Conservation (phyloP, 2,797 vertebrate genomes). For the Malurus splendens region DNA sequence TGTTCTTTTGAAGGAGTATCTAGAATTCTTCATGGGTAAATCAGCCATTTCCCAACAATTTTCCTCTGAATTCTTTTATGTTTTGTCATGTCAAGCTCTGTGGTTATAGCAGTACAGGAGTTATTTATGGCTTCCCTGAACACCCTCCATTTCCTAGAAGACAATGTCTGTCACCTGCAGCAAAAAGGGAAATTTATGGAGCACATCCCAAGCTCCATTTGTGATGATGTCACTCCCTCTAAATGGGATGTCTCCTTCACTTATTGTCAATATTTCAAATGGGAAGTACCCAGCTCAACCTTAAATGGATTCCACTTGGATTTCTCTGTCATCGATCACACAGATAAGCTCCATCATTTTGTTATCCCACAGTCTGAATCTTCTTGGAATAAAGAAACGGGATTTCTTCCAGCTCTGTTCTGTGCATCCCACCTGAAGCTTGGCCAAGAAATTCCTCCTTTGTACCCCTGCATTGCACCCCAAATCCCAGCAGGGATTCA, state of each 20-base stretch:
- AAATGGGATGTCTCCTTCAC: constrained; percentile 37
- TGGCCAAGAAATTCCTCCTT: neutral
- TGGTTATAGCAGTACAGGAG: neutral
- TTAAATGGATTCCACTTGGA: neutral
- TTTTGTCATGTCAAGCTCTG: neutral
- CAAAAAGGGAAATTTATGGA: constrained; percentile 41
- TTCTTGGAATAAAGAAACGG: neutral
- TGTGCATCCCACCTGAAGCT: neutral
- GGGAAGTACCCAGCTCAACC: neutral
- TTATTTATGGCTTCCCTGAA: constrained; percentile 36
- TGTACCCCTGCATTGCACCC: neutral
- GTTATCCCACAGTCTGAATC: neutral
- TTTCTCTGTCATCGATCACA: neutral
- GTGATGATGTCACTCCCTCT: constrained; percentile 49
- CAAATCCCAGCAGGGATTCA: neutral
- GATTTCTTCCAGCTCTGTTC: neutral
- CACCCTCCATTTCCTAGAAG: constrained; percentile 32
- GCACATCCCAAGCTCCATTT: constrained; percentile 4
- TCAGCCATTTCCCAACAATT: neutral
- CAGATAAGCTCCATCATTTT: neutral
- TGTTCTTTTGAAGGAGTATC: neutral
- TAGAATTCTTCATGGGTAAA: neutral
- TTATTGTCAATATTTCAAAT: constrained; percentile 40
- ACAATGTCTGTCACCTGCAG: constrained; percentile 38
- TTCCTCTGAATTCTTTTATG: neutral